A percentile compares a stretch with the other conserved stretches of the same genome.
These are phyloP conservation scores for Venturia canescens DNA, from an alignment of 1,140 invertebrate genomes.

Conservation along the genomic window DNA sequence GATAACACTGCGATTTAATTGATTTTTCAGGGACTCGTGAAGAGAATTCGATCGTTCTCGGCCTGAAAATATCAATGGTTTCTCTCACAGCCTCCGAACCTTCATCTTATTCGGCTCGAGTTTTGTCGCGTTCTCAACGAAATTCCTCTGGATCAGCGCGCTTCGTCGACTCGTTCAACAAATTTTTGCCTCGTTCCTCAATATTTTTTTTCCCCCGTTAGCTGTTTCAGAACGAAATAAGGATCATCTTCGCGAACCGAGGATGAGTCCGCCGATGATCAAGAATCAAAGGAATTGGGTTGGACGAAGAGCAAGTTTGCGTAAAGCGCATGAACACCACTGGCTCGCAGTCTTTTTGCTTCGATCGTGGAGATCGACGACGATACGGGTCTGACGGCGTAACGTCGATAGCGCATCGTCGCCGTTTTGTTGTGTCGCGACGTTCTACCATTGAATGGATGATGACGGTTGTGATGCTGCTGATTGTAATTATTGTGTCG, in stretches of 20 bases:
- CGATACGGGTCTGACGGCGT: constrained; percentile 45
- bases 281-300: constrained; percentile 19
- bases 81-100: not conserved
- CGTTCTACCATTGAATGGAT: constrained; percentile 27
- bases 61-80: no score
- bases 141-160: not conserved
- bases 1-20: no score
- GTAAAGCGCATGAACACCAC: constrained; percentile 55
- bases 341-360: constrained; percentile 52
- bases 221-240: not conserved
- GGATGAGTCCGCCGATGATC: not conserved
- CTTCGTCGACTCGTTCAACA: not conserved
- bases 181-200: not conserved
- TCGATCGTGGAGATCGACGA: constrained; percentile 5
- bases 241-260: not conserved
- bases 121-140: not conserved
- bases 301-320: constrained; percentile 51
- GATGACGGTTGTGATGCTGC: constrained; percentile 16
- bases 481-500: constrained; percentile 10
- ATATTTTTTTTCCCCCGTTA: not conserved
- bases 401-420: constrained; percentile 45
- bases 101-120: not conserved
- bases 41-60: no score
- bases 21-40: not conserved
- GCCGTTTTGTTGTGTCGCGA: constrained; percentile 42